A percentile compares a stretch with the other conserved stretches of the same genome.
phyloP scores from a whole-genome alignment of 2,113 vertebrate genomes.

The Cichladusa arquata region DNA sequence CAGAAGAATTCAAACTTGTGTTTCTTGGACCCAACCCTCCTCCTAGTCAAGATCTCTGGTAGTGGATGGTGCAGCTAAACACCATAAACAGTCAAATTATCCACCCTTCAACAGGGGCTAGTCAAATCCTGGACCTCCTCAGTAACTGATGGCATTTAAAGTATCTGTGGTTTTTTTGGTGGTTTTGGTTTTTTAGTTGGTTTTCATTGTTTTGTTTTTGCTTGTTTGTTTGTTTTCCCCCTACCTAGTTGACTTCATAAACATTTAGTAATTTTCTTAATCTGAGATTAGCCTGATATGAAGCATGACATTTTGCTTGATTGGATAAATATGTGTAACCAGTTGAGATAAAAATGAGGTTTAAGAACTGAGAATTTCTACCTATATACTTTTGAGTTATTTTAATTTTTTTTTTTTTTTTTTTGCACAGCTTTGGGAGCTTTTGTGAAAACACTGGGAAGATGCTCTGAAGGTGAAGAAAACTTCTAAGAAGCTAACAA shows the following conservation, averaged over 20 bases:
- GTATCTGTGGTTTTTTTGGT: background rate
- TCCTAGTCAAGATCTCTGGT: background rate
- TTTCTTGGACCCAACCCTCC: background rate
- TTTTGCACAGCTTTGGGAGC: background rate
- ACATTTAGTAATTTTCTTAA: background rate
- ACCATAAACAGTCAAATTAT: background rate
- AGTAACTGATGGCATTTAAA: background rate
- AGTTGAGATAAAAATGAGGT: background rate
- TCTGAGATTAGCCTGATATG: background rate
- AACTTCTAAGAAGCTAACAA: background rate
- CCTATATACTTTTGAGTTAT: background rate
- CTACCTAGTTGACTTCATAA: background rate
- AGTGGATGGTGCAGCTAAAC: background rate
- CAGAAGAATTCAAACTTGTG: background rate
- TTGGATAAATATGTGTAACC: background rate
- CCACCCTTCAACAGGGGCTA: accelerated
- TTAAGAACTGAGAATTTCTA: background rate
- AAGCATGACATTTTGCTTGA: background rate
- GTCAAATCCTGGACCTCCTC: background rate
- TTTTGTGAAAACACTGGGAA: background rate
- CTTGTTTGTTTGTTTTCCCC: background rate
- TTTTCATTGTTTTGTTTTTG: background rate
- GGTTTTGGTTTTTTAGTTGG: background rate
- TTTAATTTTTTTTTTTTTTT: background rate
- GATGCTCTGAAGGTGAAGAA: background rate